phyloP scores from a whole-genome alignment of 2,113 vertebrate species.

The Oreocharis arfaki region DNA sequence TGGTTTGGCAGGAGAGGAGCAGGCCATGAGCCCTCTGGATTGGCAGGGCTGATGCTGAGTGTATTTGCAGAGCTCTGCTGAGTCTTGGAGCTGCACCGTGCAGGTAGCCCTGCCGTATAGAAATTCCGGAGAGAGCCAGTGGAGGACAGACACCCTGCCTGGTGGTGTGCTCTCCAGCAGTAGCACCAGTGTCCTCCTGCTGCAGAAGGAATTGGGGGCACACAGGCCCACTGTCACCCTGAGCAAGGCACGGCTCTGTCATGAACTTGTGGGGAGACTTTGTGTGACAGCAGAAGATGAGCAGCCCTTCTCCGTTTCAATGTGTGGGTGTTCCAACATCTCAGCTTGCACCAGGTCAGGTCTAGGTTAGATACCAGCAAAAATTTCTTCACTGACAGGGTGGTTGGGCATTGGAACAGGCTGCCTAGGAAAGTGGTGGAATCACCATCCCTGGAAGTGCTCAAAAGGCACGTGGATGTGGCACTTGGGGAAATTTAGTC shows the following conservation, averaged over 20 bases:
- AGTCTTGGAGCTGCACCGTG: neutral
- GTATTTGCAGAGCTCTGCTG: neutral
- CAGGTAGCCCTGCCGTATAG: neutral
- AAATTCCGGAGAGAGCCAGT: rapidly evolving
- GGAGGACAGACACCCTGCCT: neutral
- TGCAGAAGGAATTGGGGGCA: neutral
- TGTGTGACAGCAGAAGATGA: neutral
- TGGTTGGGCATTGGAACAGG: neutral
- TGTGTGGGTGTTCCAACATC: neutral
- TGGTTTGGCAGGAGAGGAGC: neutral
- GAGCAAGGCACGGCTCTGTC: neutral
- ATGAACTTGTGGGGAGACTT: rapidly evolving
- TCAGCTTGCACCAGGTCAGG: neutral
- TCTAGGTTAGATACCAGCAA: neutral
- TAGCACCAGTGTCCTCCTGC: neutral
- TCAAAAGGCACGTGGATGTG: neutral
- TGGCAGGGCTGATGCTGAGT: neutral
- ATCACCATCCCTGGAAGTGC: neutral
- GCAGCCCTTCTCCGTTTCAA: neutral
- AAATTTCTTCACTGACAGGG: neutral
- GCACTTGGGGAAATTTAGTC: neutral
- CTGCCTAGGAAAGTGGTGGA: neutral
- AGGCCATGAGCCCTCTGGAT: neutral
- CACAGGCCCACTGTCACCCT: rapidly evolving
- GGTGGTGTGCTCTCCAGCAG: neutral